Conservation (phyloP, 2,113 vertebrate genomes). For the Xiphophorus hellerii region DNA sequence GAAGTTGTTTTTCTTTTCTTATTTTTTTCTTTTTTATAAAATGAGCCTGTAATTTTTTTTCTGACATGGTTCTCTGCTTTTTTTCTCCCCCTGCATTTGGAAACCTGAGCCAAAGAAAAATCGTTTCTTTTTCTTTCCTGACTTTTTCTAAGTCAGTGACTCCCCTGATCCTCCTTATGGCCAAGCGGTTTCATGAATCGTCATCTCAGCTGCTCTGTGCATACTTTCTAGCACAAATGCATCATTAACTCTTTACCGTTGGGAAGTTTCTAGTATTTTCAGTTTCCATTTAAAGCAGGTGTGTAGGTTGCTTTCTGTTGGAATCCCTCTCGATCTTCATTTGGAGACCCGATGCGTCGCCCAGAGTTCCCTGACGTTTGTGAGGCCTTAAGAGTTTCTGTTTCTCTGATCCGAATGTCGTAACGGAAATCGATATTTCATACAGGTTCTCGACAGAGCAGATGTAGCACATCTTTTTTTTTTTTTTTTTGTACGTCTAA, state of each 20-base stretch:
- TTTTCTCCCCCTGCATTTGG: background rate
- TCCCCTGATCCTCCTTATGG: background rate
- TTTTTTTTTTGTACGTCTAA: background rate
- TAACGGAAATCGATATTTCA: background rate
- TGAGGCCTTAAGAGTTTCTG: slow-evolving; percentile 12
- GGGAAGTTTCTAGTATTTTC: background rate
- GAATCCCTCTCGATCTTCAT: background rate
- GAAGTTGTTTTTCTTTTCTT: background rate
- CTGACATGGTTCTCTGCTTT: background rate
- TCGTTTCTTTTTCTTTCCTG: background rate
- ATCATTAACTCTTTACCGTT: background rate
- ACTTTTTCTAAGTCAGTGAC: background rate
- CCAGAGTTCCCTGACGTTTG: background rate
- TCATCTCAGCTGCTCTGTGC: background rate
- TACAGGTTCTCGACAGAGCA: slow-evolving; percentile 31
- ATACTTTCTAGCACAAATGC: background rate
- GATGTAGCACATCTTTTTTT: slow-evolving; percentile 40
- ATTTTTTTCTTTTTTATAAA: background rate
- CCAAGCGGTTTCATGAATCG: slow-evolving; percentile 1
- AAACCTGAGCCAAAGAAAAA: slow-evolving; percentile 25
- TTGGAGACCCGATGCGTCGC: background rate
- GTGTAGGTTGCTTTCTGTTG: background rate
- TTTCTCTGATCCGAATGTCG: slow-evolving; percentile 42
- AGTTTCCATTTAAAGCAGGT: background rate
- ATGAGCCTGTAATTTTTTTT: background rate